Evolutionary conservation across 2,113 vertebrate species (phyloP).

Genomic region (Sardina pilchardus): DNA sequence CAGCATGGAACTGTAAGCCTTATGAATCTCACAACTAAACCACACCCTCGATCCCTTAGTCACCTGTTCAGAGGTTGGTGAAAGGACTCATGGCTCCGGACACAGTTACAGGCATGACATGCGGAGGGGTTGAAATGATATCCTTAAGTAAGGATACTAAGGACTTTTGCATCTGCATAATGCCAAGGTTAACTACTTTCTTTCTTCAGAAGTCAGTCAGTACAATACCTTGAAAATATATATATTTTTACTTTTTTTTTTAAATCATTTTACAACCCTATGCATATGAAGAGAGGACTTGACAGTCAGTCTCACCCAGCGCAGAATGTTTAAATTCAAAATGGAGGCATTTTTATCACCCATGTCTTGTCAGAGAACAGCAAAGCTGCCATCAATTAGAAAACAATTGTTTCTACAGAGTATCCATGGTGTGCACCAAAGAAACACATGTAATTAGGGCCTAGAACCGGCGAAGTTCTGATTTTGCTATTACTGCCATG

Average conservation of each 20-base stretch:
- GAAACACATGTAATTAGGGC: neutral
- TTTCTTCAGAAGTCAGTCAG: neutral
- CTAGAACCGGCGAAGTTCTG: neutral
- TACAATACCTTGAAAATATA: neutral
- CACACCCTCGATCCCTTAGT: neutral
- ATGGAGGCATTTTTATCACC: too few species aligned
- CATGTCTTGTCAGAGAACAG: neutral
- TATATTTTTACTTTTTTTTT: neutral
- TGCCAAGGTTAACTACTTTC: neutral
- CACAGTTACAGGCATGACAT: neutral
- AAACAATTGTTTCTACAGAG: neutral
- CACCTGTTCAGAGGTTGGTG: neutral
- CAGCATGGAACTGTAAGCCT: neutral
- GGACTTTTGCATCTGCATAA: neutral
- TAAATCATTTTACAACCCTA: too few species aligned
- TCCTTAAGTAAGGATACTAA: neutral
- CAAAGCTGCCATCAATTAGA: neutral
- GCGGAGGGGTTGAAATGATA: neutral
- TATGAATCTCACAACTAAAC: neutral
- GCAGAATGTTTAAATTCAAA: neutral
- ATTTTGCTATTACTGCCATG: neutral
- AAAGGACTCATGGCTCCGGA: neutral
- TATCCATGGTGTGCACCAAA: neutral
- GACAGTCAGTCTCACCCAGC: neutral
- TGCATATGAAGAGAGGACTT: too few species aligned